Conservation (phyloP, 2,113 vertebrate species). For the Scolopax mira region DNA sequence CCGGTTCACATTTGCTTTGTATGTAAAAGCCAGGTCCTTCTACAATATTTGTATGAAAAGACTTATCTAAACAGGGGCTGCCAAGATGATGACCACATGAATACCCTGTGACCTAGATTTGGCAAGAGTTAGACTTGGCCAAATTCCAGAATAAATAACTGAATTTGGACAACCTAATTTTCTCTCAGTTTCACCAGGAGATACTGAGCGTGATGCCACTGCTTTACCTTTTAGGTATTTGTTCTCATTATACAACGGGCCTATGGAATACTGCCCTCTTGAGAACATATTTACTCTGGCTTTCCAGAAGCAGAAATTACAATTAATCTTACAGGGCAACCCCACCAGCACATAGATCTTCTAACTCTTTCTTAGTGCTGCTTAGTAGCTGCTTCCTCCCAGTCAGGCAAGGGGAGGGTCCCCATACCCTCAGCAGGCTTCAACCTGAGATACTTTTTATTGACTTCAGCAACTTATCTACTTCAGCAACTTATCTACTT, state of each 20-base stretch:
- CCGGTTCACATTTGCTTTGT: constrained; percentile 1
- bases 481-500: not conserved
- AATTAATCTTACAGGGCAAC: not conserved
- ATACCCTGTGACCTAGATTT: constrained; percentile 19
- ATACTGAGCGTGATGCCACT: not conserved
- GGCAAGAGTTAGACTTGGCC: constrained; percentile 8
- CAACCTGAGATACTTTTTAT: not conserved
- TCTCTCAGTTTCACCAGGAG: not conserved
- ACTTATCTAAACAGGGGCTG: constrained; percentile 15
- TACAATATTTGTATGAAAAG: not conserved
- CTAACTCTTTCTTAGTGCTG: not conserved
- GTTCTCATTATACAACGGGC: not conserved
- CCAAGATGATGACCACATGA: constrained; percentile 34
- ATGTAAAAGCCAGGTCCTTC: not conserved
- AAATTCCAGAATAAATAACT: not conserved
- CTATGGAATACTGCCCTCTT: not conserved
- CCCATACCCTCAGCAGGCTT: not conserved
- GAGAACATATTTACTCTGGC: not conserved
- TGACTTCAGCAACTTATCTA: not conserved
- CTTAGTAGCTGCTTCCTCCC: not conserved
- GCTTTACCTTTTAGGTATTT: not conserved
- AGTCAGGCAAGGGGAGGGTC: not conserved
- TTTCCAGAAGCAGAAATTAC: not conserved
- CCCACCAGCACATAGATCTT: not conserved
- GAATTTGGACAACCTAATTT: not conserved